Percentiles rank a stretch among this genome's conserved stretches.
phyloP scores from a whole-genome alignment of 1,140 invertebrate genomes.

The Zaprionus inermis region DNA sequence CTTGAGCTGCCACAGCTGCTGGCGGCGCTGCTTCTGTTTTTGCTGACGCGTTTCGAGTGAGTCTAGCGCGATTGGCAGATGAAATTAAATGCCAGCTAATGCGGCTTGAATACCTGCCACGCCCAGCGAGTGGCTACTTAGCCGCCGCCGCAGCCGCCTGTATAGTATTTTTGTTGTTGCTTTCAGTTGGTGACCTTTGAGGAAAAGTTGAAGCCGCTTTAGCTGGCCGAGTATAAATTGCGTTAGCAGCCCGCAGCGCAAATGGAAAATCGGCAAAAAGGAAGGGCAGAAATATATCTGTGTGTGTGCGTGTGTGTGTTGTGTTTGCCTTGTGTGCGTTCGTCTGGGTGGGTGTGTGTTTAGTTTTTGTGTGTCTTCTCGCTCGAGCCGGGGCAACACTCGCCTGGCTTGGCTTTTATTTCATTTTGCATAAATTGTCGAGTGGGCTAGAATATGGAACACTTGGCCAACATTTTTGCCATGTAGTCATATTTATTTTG shows the following conservation, averaged over 20 bases:
- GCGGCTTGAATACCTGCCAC: conserved; percentile 1
- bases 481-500: conserved; percentile 48
- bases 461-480: conserved; percentile 43
- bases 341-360: conserved; percentile 6
- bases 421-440: conserved; percentile 51
- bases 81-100: conserved; percentile 28
- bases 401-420: conserved; percentile 36
- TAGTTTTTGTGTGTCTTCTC: conserved; percentile 16
- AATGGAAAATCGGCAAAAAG: conserved; percentile 26
- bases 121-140: neutral
- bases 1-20: conserved; percentile 8
- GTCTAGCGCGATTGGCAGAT: conserved; percentile 2
- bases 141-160: neutral
- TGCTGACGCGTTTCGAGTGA: conserved; percentile 3
- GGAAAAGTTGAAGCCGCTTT: conserved; percentile 34
- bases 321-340: too few species aligned
- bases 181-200: conserved; percentile 30
- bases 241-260: conserved; percentile 16
- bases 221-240: conserved; percentile 42
- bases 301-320: neutral
- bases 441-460: conserved; percentile 36
- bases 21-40: neutral
- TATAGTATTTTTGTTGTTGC: neutral
- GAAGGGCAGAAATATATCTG: neutral
- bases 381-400: conserved; percentile 20